These are phyloP conservation scores for Brachionus paranguensis DNA, from an alignment of 1,140 invertebrate genomes.

Conservation along the genomic window DNA sequence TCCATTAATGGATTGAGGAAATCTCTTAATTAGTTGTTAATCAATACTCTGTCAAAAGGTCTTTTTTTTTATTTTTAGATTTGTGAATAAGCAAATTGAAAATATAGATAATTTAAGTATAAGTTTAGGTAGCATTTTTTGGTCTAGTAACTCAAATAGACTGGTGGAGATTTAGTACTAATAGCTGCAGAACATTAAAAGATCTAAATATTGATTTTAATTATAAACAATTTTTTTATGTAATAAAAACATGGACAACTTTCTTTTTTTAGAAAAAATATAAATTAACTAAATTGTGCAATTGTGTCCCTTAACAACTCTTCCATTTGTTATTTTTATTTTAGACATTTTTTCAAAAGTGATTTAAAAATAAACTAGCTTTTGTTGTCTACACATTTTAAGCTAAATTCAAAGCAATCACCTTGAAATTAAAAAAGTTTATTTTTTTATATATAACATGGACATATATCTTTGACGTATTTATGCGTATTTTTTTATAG, in stretches of 20 bases:
- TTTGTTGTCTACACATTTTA: neutral
- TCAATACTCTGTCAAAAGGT: neutral
- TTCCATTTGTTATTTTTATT: constrained; percentile 10
- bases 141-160: neutral
- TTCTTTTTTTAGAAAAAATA: neutral
- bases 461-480: neutral
- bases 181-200: neutral
- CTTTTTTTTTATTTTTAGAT: neutral
- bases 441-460: neutral
- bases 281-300: neutral
- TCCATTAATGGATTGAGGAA: neutral
- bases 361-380: neutral
- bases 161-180: neutral
- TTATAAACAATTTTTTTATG: neutral
- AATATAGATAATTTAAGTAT: neutral
- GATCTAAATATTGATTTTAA: neutral
- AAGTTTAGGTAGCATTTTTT: neutral
- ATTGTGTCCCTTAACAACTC: neutral
- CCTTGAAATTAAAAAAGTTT: neutral
- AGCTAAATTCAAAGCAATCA: neutral
- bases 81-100: constrained; percentile 28
- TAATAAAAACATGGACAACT: neutral
- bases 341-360: neutral
- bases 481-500: neutral
- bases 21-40: neutral